Conservation (phyloP, 2,888 invertebrate species). For the Rugalucina vietnamica region DNA sequence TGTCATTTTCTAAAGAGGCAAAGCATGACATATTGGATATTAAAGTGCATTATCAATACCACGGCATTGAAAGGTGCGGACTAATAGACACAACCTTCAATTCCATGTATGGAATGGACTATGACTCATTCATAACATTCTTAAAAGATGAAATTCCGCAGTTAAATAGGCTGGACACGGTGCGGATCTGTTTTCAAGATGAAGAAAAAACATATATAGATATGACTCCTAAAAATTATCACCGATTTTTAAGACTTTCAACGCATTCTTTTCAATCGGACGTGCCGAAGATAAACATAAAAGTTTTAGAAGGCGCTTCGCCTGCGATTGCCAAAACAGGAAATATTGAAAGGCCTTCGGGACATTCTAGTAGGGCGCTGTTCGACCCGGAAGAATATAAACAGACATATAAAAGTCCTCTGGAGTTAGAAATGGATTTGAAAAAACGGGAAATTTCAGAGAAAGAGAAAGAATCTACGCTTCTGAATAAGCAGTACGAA, state of each 20-base stretch:
- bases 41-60: not conserved
- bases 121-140: not conserved
- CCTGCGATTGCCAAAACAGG: not conserved
- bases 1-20: not conserved
- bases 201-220: not conserved
- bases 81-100: not conserved
- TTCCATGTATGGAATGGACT: not conserved
- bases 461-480: not conserved
- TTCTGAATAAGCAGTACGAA: not conserved
- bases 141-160: not conserved
- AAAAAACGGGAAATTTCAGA: not conserved
- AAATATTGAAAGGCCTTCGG: not conserved
- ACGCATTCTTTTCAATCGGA: not conserved
- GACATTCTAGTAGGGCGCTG: not conserved
- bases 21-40: not conserved
- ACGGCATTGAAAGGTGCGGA: not conserved
- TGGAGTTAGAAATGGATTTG: constrained; percentile 1
- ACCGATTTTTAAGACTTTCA: not conserved
- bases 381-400: not conserved
- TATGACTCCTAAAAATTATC: not conserved
- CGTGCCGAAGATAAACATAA: not conserved
- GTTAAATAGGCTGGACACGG: not conserved
- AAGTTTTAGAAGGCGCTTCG: not conserved
- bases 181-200: not conserved
- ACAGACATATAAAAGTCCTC: not conserved